Conservation (phyloP, 2,888 invertebrate species). For the Apamea crenata region DNA sequence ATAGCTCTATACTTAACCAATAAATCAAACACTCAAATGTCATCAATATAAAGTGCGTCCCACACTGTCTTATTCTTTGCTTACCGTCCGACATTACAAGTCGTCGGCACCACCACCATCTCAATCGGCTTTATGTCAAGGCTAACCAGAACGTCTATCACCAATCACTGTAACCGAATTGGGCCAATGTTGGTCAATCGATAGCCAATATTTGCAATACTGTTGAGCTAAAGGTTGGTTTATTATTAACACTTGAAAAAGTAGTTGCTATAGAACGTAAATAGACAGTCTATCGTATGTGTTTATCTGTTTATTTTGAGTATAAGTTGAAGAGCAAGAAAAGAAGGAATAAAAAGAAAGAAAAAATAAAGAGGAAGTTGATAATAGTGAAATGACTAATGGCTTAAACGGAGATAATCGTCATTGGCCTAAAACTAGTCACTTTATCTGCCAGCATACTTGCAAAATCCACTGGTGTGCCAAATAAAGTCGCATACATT, state of each 20-base stretch:
- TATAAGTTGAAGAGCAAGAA: too few relatives aligned
- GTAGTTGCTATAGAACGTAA: not conserved
- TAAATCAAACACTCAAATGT: constrained; percentile 38
- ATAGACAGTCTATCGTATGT: not conserved
- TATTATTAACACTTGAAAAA: constrained; percentile 10
- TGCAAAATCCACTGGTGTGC: constrained; percentile 14
- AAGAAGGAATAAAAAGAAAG: too few relatives aligned
- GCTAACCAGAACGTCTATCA: constrained; percentile 49
- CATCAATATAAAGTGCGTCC: constrained; percentile 35
- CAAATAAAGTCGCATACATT: constrained; percentile 13
- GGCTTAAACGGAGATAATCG: not conserved
- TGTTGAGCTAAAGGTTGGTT: constrained; percentile 14
- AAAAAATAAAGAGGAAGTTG: too few relatives aligned
- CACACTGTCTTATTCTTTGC: constrained; percentile 39
- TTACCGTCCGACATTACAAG: constrained; percentile 54
- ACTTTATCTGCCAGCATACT: constrained; percentile 10
- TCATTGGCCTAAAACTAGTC: not conserved
- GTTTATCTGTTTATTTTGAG: too few relatives aligned
- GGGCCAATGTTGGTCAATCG: constrained; percentile 54
- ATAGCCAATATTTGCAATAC: constrained; percentile 49
- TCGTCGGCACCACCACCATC: constrained; percentile 31
- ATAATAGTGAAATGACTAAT: not conserved
- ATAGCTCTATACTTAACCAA: constrained; percentile 13
- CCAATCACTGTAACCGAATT: constrained; percentile 48
- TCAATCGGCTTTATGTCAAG: constrained; percentile 60